Evolutionary conservation across 1,140 invertebrate genomes (phyloP).

Genomic region (Lysiphlebus fabarum): DNA sequence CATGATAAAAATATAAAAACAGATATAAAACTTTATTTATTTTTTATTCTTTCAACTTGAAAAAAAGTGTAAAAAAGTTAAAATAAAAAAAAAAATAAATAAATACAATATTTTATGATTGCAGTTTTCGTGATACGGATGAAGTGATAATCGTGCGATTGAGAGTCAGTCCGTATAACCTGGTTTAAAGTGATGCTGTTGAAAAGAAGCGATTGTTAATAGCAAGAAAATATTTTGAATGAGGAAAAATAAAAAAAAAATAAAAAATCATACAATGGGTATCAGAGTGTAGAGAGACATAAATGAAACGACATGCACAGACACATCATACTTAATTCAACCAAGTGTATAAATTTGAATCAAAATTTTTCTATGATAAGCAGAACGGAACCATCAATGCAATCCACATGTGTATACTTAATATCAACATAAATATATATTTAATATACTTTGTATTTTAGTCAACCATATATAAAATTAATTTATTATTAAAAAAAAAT

Average conservation of each 20-base stretch:
- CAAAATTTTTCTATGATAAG: conserved; percentile 40
- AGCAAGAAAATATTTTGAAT: no score
- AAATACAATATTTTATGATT: conserved; percentile 4
- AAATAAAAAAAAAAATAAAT: conserved; percentile 22
- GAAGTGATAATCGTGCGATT: conserved; percentile 39
- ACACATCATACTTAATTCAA: background rate
- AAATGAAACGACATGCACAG: conserved; percentile 27
- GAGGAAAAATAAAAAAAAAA: no score
- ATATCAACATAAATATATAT: no score
- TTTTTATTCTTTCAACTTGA: background rate
- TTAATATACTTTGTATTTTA: background rate
- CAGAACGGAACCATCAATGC: conserved; percentile 50
- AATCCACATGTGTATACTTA: background rate
- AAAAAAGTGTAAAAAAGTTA: conserved; percentile 3
- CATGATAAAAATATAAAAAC: no score
- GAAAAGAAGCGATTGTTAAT: conserved; percentile 9
- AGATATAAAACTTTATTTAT: background rate
- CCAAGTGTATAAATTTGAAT: conserved; percentile 25
- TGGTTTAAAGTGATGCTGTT: conserved; percentile 41
- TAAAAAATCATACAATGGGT: conserved; percentile 24
- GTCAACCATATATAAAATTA: background rate
- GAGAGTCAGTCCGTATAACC: conserved; percentile 46
- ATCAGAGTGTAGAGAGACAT: conserved; percentile 53
- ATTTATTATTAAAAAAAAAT: no score
- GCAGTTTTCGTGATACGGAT: conserved; percentile 30